Evolutionary conservation across 2,797 vertebrate genomes (phyloP).

Genomic region (Orientallactaga sibirica): DNA sequence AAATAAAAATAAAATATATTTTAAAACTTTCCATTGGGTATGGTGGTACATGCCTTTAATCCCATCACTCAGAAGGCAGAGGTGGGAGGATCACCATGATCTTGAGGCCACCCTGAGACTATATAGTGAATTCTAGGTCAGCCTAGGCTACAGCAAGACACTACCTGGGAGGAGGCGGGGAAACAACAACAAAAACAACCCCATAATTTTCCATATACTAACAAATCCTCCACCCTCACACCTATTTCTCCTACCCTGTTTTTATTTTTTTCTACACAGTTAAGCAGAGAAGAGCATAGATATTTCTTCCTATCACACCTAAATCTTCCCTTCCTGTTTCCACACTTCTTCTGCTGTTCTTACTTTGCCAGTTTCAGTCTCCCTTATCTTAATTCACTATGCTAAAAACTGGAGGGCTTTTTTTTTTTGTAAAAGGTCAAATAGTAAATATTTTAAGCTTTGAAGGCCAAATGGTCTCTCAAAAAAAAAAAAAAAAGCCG

Average conservation of each 20-base stretch:
- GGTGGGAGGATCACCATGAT: too few relatives aligned
- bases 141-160: too few relatives aligned
- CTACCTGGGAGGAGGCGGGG: too few relatives aligned
- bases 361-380: neutral
- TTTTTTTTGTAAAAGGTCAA: neutral
- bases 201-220: neutral
- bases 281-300: constrained; percentile 16
- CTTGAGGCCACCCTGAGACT: too few relatives aligned
- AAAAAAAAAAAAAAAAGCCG: too few relatives aligned
- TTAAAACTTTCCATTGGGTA: too few relatives aligned
- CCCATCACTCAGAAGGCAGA: too few relatives aligned
- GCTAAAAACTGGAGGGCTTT: neutral
- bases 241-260: neutral
- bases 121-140: too few relatives aligned
- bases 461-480: too few relatives aligned
- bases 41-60: too few relatives aligned
- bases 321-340: neutral
- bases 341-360: neutral
- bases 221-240: neutral
- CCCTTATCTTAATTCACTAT: neutral
- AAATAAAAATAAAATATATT: too few relatives aligned
- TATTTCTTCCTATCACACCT: neutral
- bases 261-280: constrained; percentile 23
- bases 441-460: constrained; percentile 32
- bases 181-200: too few relatives aligned